A percentile compares a stretch with the other conserved stretches of the same genome.
These are phyloP conservation scores for Ostrea edulis DNA, from an alignment of 1,140 invertebrate species.

Conservation along the genomic window DNA sequence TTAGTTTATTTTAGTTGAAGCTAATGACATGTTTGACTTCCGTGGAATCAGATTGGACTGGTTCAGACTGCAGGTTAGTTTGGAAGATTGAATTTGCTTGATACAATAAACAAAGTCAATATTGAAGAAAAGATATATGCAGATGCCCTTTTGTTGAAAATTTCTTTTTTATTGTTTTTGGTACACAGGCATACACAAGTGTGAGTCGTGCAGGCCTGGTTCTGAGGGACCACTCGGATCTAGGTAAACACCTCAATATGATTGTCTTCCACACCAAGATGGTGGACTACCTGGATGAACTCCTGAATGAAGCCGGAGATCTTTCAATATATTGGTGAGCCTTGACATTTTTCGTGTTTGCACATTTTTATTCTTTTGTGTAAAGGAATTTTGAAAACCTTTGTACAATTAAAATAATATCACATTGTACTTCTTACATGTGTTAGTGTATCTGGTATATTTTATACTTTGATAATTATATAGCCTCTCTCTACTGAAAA, in stretches of 20 bases:
- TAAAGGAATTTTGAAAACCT: no score
- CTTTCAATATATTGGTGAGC: slow-evolving; percentile 94
- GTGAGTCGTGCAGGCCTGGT: slow-evolving; percentile 90
- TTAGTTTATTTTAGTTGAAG: slow-evolving; percentile 93
- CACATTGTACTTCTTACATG: no score
- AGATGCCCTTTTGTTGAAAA: no score
- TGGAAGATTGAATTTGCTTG: not conserved
- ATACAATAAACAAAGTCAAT: no score
- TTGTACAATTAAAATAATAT: no score
- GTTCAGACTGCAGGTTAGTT: slow-evolving; percentile 91
- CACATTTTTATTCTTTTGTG: not conserved
- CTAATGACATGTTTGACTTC: slow-evolving; percentile 98
- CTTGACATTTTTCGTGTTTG: not conserved
- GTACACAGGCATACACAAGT: slow-evolving; percentile 89
- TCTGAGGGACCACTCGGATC: slow-evolving; percentile 91
- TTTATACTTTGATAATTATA: no score
- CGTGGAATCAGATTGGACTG: slow-evolving; percentile 96
- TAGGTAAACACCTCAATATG: slow-evolving; percentile 95
- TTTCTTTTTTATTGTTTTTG: no score
- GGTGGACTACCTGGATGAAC: slow-evolving; percentile 98
- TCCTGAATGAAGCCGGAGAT: slow-evolving; percentile 97
- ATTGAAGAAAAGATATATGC: no score
- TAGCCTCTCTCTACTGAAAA: no score
- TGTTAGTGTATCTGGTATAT: no score
- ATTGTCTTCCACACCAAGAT: slow-evolving; percentile 98